Base-by-base conservation (phyloP, 1,140 invertebrate genomes). In the Drosophila busckii region DNA sequence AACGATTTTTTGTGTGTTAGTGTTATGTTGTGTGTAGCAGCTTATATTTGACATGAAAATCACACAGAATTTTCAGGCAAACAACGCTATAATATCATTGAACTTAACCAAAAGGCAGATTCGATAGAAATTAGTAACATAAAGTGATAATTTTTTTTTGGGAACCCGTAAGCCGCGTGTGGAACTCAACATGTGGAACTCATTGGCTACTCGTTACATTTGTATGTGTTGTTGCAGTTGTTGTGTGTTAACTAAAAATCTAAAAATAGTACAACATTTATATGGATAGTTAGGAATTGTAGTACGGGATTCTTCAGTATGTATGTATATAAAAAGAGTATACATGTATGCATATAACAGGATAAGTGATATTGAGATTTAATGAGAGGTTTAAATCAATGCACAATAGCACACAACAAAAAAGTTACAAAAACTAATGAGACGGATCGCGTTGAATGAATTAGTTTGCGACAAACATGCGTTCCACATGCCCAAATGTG, bases 221-320 rank as follows among this genome's bases (percentile, higher is more conserved):
- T 19, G 49, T 62, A 45, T 46, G 41, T 63, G n/a, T 40, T 40
- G 35, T 29, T 37, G 19, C 9, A 44, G 23, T 25, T 56, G 12
- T 38, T 35, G 15, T 54, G 56, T 40, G 40, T 54, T 34, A 70
- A 70, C 67, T 75, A 75, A 75, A 64, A 75, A 75, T 75, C 70
- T 75, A 75, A 65, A 75, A 75, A 64, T 54, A 75, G 64, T 75
- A 75, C 49, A 75, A 75, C 64, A 69, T 59, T 28, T 49, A 54
- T 54, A 44, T 64, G 64, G 23, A 66, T 69, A 56, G 66, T 75
- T 75, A 68, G 67, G 46, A 5, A 34, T 49, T n/a, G 40, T 13
- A 35, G 13, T 19, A 20, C 59, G 8, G 29, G 46, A 35, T 59
- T 22, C 17, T 35, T 19, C n/a, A n/a, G n/a, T n/a, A n/a, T n/a